phyloP scores from a whole-genome alignment of 2,888 invertebrate genomes.

The Lamproptera curius region DNA sequence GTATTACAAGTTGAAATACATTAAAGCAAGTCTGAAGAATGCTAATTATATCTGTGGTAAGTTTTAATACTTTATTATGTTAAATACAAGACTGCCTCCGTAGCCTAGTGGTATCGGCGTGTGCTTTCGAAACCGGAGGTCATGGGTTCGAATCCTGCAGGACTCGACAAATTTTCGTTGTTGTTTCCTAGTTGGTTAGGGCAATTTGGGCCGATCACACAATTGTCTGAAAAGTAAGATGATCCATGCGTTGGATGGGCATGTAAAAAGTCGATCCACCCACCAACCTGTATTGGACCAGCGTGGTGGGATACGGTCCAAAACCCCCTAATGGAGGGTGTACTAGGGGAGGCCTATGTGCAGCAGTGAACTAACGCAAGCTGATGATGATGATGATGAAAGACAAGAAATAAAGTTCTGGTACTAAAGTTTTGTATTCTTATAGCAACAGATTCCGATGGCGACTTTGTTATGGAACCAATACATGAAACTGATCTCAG shows the following conservation, averaged over 20 bases:
- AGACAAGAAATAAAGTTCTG: not conserved
- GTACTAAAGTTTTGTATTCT: constrained; percentile 24
- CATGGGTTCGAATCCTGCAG: not conserved
- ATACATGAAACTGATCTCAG: constrained; percentile 63
- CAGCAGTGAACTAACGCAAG: too few species aligned
- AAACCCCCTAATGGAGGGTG: too few species aligned
- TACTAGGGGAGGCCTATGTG: too few species aligned
- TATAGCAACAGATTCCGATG: constrained; percentile 70
- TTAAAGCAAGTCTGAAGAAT: constrained; percentile 73
- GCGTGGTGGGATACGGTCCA: too few species aligned
- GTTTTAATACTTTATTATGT: constrained; percentile 24
- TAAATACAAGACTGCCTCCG: not conserved
- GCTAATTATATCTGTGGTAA: constrained; percentile 78
- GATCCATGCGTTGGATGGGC: too few species aligned
- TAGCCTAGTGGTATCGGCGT: not conserved
- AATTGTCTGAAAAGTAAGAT: too few species aligned
- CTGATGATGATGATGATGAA: too few species aligned
- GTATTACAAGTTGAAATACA: constrained; percentile 71
- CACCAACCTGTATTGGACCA: too few species aligned
- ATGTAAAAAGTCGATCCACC: too few species aligned
- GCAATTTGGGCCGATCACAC: too few species aligned
- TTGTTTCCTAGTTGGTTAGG: too few species aligned
- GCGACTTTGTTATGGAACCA: constrained; percentile 59
- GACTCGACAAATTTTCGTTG: too few species aligned
- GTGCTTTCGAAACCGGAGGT: not conserved